phyloP scores from a whole-genome alignment of 2,113 vertebrate genomes.

The Hippopotamus amphibius region DNA sequence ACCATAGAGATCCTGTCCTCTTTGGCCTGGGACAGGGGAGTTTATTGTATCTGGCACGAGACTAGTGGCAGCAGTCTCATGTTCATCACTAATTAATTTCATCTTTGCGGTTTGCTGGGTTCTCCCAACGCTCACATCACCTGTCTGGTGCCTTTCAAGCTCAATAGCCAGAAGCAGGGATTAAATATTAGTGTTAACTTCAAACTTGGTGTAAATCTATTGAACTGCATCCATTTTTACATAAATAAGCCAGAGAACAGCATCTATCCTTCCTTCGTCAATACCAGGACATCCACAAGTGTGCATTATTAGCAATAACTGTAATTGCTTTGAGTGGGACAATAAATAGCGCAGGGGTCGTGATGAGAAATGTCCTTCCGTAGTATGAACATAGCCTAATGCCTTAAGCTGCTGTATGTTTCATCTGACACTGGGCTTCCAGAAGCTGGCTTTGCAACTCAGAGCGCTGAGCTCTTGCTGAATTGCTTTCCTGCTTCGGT shows the following conservation, averaged over 20 bases:
- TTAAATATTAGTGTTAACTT: slow-evolving; percentile 61
- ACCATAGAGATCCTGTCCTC: neutral
- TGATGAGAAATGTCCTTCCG: neutral
- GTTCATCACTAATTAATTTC: neutral
- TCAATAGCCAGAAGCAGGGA: slow-evolving; percentile 70
- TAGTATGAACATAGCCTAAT: neutral
- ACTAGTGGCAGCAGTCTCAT: neutral
- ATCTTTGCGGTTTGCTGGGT: neutral
- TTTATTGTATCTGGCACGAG: neutral
- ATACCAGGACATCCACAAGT: slow-evolving; percentile 27
- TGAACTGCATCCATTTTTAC: slow-evolving; percentile 42
- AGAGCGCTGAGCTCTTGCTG: neutral
- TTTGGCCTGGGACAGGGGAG: neutral
- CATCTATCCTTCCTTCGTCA: neutral
- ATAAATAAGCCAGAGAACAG: slow-evolving; percentile 60
- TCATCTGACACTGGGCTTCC: neutral
- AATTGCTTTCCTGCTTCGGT: slow-evolving; percentile 31
- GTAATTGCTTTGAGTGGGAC: slow-evolving; percentile 58
- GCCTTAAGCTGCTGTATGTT: neutral
- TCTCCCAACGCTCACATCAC: neutral
- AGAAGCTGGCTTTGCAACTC: neutral
- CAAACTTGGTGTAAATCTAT: slow-evolving; percentile 37
- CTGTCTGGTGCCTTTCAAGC: slow-evolving; percentile 61
- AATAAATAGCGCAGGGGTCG: neutral
- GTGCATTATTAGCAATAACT: slow-evolving; percentile 67